phyloP scores from a whole-genome alignment of 1,140 invertebrate species.

The Drosophila equinoxialis region DNA sequence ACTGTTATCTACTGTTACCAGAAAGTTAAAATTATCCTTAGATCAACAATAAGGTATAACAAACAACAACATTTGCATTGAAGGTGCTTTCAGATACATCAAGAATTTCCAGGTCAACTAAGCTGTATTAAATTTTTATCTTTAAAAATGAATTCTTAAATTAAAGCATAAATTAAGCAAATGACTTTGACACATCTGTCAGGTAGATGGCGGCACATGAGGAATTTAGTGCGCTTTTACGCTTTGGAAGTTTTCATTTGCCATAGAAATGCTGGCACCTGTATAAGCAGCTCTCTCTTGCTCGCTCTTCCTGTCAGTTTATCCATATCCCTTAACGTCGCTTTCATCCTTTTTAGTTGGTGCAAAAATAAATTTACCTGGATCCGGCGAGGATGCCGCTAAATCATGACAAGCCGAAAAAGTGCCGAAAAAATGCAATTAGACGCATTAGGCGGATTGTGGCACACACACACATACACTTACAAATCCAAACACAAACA shows the following conservation, averaged over 20 bases:
- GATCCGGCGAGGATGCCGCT: background rate
- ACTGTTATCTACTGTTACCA: too few relatives aligned
- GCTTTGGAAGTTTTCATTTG: conserved; percentile 38
- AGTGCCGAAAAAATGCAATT: conserved; percentile 66
- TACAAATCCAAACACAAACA: conserved; percentile 29
- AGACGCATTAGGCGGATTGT: conserved; percentile 64
- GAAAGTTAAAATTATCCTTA: too few relatives aligned
- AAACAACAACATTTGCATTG: background rate
- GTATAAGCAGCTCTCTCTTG: conserved; percentile 37
- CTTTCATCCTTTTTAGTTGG: conserved; percentile 11
- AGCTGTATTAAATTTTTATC: background rate
- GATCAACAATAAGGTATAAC: too few relatives aligned
- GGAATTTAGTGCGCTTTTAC: conserved; percentile 48
- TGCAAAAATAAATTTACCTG: conserved; percentile 34
- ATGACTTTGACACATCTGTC: conserved; percentile 17
- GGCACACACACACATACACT: conserved; percentile 13
- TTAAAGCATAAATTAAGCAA: background rate
- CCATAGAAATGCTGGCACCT: conserved; percentile 35
- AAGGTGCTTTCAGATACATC: too few relatives aligned
- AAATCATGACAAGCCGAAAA: conserved; percentile 34
- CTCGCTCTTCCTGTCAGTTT: background rate
- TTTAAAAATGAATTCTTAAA: background rate
- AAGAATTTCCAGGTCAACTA: too few relatives aligned
- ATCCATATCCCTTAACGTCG: background rate
- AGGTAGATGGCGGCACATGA: background rate